phyloP scores from a whole-genome alignment of 2,113 vertebrate genomes.

The Pelmatolapia mariae region DNA sequence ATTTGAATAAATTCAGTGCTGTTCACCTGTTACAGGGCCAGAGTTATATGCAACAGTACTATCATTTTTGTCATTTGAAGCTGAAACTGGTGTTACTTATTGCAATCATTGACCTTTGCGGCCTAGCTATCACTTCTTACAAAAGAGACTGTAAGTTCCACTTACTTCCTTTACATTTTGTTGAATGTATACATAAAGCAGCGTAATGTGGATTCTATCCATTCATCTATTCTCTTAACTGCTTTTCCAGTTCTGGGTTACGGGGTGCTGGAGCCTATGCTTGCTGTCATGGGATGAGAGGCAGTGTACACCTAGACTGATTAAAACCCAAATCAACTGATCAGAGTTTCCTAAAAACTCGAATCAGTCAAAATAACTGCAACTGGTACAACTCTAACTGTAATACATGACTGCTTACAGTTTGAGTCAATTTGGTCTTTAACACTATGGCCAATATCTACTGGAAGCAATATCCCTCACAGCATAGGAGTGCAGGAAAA shows the following conservation, averaged over 20 bases:
- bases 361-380: background rate
- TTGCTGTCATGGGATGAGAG: background rate
- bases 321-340: background rate
- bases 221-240: background rate
- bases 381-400: background rate
- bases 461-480: background rate
- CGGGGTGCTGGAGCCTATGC: background rate
- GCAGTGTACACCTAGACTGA: background rate
- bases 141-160: background rate
- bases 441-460: background rate
- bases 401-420: background rate
- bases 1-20: background rate
- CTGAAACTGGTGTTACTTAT: background rate
- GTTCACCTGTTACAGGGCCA: background rate
- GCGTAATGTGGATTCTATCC: background rate
- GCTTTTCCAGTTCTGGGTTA: background rate
- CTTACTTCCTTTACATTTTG: background rate
- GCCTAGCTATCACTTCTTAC: background rate
- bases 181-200: background rate
- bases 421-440: background rate
- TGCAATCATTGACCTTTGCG: background rate
- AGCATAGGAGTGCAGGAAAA: background rate
- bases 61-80: background rate
- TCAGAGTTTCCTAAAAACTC: background rate
- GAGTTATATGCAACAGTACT: background rate